Base-by-base conservation (phyloP, 1,140 invertebrate genomes). In the Linepithema humile region DNA sequence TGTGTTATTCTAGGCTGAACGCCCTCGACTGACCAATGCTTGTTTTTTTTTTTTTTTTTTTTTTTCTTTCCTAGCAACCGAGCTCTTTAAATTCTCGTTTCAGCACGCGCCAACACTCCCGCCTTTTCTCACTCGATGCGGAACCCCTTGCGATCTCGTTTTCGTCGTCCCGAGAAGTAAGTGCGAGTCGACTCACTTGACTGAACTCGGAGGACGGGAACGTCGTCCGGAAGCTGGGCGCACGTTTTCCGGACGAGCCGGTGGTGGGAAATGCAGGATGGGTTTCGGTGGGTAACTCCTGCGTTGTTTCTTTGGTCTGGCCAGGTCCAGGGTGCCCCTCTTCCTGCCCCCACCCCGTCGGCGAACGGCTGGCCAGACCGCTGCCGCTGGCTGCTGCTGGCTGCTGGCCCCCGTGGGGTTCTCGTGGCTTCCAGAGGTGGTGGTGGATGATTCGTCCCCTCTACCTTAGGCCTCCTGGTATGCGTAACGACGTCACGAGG, bases 181-280 rank as follows among this genome's bases (percentile, higher is more conserved):
- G 67, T 74, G 60, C 72, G 86, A 78, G 35, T 85, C 48, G 83
- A 85, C 77, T 88, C 78, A 89, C 87, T 88, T 85, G 87, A 89
- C 87, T 83, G 87, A 89, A 88, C 86, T 78, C 83, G 83, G 74
- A 53, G 62, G 67, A 38, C n/a, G n/a, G n/a, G n/a, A 82, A 53
- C 85, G 70, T 50, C 48, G 88, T 89, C 85, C 82, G 87, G 88
- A 90, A 90, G 87, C 87, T 86, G 50, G n/a, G 73, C 84, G 87
- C 87, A 91, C 91, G 91, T 92, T 92, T 93, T 92, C 92, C 92
- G 87, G 88, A 91, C 88, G 91, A 89, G 85, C 82, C 85, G 74
- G 91, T 92, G 92, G 92, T 93, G 92, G 92, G 92, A 93, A 93
- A 93, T 92, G 92, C 90, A 84, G 87, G 88, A 91, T 91, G 91